These are phyloP conservation scores for Salarias fasciatus DNA, from an alignment of 2,797 vertebrate species.

Conservation along the genomic window DNA sequence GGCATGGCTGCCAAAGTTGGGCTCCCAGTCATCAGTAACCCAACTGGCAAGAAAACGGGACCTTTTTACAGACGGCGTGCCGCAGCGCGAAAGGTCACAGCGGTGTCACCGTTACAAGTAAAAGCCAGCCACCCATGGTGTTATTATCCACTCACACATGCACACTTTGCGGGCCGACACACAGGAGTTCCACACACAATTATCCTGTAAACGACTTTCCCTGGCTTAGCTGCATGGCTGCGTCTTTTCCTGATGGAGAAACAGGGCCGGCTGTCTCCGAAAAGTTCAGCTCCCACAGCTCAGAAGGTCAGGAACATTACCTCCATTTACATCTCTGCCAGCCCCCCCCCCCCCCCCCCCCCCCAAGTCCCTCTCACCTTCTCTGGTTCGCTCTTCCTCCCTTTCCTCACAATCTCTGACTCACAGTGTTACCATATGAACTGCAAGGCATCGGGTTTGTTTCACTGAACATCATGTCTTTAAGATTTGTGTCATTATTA, in stretches of 20 bases:
- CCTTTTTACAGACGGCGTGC: slow-evolving; percentile 39
- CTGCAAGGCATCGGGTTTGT: too few species aligned
- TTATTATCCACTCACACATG: slow-evolving; percentile 51
- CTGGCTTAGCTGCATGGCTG: slow-evolving; percentile 54
- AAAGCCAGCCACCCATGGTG: slow-evolving; percentile 64
- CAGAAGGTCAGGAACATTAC: slow-evolving; percentile 78
- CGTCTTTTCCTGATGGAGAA: slow-evolving; percentile 63
- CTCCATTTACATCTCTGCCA: slow-evolving; percentile 66
- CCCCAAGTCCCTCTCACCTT: not conserved
- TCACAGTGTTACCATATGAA: slow-evolving; percentile 14
- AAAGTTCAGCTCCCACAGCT: slow-evolving; percentile 76
- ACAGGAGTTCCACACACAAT: slow-evolving; percentile 29
- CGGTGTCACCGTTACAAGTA: slow-evolving; percentile 70
- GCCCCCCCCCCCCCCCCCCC: slow-evolving; percentile 16
- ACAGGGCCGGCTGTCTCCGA: slow-evolving; percentile 51
- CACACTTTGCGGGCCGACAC: slow-evolving; percentile 30
- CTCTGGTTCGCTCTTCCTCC: slow-evolving; percentile 8
- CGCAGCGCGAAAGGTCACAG: slow-evolving; percentile 66
- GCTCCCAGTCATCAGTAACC: slow-evolving; percentile 33
- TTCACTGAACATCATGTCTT: too few species aligned
- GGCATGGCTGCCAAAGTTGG: slow-evolving; percentile 28
- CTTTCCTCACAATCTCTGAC: slow-evolving; percentile 27
- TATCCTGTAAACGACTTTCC: slow-evolving; percentile 30
- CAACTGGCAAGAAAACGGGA: slow-evolving; percentile 36
- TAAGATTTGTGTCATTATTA: too few species aligned